A percentile compares a stretch with the other conserved stretches of the same genome.
phyloP scores from a whole-genome alignment of 2,888 invertebrate genomes.

The Lochmaea crataegi region DNA sequence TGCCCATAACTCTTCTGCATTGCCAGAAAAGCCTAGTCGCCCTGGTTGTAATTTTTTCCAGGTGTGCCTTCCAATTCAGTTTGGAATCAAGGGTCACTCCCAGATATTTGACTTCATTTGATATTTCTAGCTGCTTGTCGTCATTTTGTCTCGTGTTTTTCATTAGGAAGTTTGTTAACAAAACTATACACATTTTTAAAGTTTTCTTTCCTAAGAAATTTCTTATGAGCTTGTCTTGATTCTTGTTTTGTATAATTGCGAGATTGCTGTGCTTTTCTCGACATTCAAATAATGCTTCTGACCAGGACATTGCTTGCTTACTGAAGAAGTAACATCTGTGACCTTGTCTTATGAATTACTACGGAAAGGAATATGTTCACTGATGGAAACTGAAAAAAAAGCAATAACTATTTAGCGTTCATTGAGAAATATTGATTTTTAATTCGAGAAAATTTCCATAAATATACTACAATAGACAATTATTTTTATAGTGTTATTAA shows the following conservation, averaged over 20 bases:
- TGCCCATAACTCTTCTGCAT: no score
- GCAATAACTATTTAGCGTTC: no score
- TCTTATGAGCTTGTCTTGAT: slow-evolving; percentile 75
- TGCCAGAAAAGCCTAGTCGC: no score
- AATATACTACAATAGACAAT: neutral
- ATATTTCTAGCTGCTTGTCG: no score
- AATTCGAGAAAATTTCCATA: neutral
- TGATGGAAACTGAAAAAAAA: slow-evolving; percentile 20
- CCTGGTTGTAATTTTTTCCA: no score
- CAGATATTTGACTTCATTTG: no score
- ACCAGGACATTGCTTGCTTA: slow-evolving; percentile 75
- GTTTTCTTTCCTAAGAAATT: slow-evolving; percentile 71
- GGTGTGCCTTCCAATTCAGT: no score
- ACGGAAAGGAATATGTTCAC: slow-evolving; percentile 13
- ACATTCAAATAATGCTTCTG: slow-evolving; percentile 78
- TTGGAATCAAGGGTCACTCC: no score
- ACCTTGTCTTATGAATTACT: slow-evolving; percentile 70
- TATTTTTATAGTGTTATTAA: neutral
- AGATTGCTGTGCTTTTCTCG: slow-evolving; percentile 75
- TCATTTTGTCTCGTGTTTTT: no score
- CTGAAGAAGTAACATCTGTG: slow-evolving; percentile 82
- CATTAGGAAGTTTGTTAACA: no score
- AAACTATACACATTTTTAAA: slow-evolving; percentile 8
- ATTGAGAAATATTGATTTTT: neutral
- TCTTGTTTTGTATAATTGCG: slow-evolving; percentile 73